Conservation (phyloP, 2,113 vertebrate species). For the Varanus salvator region DNA sequence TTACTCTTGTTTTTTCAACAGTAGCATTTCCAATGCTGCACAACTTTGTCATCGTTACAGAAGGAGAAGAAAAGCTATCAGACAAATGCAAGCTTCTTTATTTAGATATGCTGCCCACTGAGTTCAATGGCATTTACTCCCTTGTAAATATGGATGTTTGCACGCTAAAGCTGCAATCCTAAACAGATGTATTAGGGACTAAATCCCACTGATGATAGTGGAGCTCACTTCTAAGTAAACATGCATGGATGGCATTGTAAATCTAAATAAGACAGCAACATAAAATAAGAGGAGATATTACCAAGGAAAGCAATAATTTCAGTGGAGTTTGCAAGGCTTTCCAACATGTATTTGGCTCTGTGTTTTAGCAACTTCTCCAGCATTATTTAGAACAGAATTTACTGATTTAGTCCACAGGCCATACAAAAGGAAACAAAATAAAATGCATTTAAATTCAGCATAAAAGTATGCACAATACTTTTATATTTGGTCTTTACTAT, state of each 20-base stretch:
- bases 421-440: too few species aligned
- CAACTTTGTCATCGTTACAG: neutral
- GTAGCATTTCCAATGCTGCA: neutral
- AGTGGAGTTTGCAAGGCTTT: neutral
- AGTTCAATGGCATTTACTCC: neutral
- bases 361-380: neutral
- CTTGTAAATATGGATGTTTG: neutral
- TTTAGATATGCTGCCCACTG: neutral
- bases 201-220: too few species aligned
- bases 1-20: neutral
- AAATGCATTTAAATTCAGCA: too few species aligned
- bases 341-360: fast-evolving
- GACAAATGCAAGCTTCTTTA: neutral
- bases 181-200: neutral
- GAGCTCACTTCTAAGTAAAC: neutral
- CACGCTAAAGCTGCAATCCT: neutral
- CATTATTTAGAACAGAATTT: too few species aligned
- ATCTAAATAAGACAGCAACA: neutral
- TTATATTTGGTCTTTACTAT: too few species aligned
- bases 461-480: too few species aligned
- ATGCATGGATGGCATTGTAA: neutral
- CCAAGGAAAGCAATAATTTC: neutral
- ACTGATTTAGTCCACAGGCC: too few species aligned
- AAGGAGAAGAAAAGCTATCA: neutral
- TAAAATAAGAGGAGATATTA: neutral